Conservation (phyloP, 2,888 invertebrate species). For the Portevinia maculata region DNA sequence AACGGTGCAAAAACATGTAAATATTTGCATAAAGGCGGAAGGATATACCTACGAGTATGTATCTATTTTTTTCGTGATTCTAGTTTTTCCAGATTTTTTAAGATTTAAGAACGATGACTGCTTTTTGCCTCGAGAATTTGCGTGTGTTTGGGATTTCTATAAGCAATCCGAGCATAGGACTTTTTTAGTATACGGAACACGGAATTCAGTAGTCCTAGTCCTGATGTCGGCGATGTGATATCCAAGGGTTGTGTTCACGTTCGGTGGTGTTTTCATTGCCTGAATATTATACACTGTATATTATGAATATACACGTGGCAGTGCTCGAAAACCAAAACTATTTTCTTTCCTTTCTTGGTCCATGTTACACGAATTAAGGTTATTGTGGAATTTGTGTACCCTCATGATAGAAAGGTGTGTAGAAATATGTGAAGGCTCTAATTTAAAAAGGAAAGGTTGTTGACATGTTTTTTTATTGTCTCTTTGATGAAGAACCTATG, state of each 20-base stretch:
- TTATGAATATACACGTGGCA: not conserved
- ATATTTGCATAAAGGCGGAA: constrained; percentile 33
- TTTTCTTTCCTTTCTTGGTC: not conserved
- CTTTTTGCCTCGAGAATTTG: not conserved
- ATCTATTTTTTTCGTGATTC: not conserved
- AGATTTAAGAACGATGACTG: not conserved
- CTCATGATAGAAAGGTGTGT: not conserved
- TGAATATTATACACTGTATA: not conserved
- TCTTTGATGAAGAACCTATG: not conserved
- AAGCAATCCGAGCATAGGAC: not conserved
- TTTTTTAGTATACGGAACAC: not conserved
- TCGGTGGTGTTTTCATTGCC: not conserved
- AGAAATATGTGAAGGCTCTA: not conserved
- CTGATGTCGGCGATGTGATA: not conserved
- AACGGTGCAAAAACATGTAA: constrained; percentile 37
- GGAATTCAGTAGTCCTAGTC: not conserved
- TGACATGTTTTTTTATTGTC: not conserved
- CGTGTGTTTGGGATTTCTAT: not conserved
- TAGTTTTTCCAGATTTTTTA: not conserved
- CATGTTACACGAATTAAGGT: not conserved
- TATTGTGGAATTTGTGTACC: not conserved
- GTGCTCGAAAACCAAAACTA: not conserved
- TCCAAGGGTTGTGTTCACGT: not conserved
- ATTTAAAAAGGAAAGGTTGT: not conserved
- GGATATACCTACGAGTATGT: no score